Evolutionary conservation across 2,113 vertebrate genomes (phyloP), one percentile per base, ranked within the genome.

Genomic region (Puntigrus tetrazona): DNA sequence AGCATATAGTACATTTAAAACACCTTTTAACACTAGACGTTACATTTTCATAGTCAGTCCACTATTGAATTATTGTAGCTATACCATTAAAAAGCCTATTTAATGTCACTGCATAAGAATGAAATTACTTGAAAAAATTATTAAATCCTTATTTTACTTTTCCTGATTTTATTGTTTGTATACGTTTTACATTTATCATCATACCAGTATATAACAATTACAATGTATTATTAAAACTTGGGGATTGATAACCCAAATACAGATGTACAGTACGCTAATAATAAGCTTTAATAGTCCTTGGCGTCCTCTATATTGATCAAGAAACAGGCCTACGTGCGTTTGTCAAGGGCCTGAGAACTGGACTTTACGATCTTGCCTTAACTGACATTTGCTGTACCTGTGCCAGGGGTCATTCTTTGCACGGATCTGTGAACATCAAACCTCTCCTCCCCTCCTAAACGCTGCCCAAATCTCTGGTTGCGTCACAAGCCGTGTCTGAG

Each of bases 401-500:
- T 16, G 52, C 73, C 73, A 22, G 36, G 63, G 38, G 10, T 55
- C 63, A 63, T 87, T 91, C 81, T 93, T 91, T 93, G 85, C 83
- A 9, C 84, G 87, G 87, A 41, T 85, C 85, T 72, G 6, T 57
- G 79, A 25, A 84, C 86, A 78, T 59, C 45, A 16, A n/a, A 45
- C 67, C 22, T 72, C 81, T 50, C 87, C 84, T 36, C 82, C 86
- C 81, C 76, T 73, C 29, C 18, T 27, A 22, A 50, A 74, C 22
- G 13, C 59, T 0, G 50, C 77, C 75, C 31, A n/a, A 69, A 79
- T 59, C 82, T 1, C 45, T 61, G 63, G 79, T 88, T 89, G 88
- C 93, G 91, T 95, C 92, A 95, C 86, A 0, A 65, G 86, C 81
- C 45, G 88, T 85, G 89, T 86, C 84, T 78, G 89, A 65, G 5